Evolutionary conservation across 2,113 vertebrate genomes (phyloP).

Genomic region (Trachemys scripta): DNA sequence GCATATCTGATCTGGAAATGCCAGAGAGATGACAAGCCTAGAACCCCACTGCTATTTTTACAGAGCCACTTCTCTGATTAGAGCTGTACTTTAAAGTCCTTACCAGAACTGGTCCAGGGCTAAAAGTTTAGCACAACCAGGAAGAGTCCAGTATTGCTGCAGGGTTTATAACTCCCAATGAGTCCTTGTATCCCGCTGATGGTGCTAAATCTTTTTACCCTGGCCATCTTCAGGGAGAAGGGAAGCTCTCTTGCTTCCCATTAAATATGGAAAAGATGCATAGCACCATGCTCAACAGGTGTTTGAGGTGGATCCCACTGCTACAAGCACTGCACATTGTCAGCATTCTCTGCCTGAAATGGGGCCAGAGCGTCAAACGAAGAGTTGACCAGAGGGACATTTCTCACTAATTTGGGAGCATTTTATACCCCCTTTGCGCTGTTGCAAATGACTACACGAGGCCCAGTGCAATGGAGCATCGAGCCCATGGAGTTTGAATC

Average conservation of each 20-base stretch:
- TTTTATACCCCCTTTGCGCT: not conserved
- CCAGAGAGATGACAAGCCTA: not conserved
- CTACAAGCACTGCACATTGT: not conserved
- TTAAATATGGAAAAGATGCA: not conserved
- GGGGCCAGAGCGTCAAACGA: not conserved
- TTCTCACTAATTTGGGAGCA: not conserved
- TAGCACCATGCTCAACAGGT: not conserved
- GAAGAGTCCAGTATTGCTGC: not conserved
- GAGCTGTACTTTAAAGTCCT: not conserved
- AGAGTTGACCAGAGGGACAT: not conserved
- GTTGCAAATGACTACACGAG: not conserved
- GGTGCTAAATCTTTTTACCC: not conserved
- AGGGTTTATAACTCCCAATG: not conserved
- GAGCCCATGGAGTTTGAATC: not conserved
- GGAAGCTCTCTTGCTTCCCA: not conserved
- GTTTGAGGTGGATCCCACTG: not conserved
- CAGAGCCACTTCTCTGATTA: not conserved
- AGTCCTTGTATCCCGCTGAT: not conserved
- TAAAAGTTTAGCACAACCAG: not conserved
- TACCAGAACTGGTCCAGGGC: not conserved
- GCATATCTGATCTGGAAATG: not conserved
- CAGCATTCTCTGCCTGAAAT: not conserved
- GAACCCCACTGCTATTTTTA: not conserved
- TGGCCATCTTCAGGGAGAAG: not conserved
- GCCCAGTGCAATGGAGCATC: not conserved